These are phyloP conservation scores for Carposina sasakii DNA, from an alignment of 1,140 invertebrate species.

Conservation along the genomic window DNA sequence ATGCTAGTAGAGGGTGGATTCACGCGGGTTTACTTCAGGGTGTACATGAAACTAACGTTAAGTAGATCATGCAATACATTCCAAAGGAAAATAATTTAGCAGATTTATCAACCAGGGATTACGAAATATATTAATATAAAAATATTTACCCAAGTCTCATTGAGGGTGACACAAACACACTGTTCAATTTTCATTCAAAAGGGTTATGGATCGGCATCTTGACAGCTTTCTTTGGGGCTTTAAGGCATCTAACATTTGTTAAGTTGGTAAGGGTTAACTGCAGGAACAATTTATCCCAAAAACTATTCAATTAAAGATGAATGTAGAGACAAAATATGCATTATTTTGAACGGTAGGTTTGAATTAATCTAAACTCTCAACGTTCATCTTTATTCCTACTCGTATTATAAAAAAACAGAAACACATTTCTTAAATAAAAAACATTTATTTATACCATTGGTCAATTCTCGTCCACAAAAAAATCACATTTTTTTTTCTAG, in stretches of 20 bases:
- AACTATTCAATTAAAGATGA: too few species aligned
- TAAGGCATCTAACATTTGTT: too few species aligned
- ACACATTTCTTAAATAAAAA: conserved; percentile 2
- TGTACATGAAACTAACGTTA: conserved; percentile 37
- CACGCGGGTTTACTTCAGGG: conserved; percentile 39
- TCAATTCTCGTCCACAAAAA: too few species aligned
- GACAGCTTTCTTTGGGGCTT: conserved; percentile 60
- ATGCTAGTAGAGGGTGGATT: conserved; percentile 51
- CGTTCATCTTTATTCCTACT: too few species aligned
- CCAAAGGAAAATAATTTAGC: conserved; percentile 58
- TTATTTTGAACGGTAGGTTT: too few species aligned
- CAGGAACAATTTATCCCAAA: too few species aligned
- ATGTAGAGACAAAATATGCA: too few species aligned
- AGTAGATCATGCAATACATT: conserved; percentile 62
- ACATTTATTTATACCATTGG: conserved; percentile 1
- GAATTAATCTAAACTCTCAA: too few species aligned
- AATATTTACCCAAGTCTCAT: conserved; percentile 67
- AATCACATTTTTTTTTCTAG: too few species aligned
- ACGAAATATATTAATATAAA: conserved; percentile 65
- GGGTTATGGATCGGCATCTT: conserved; percentile 59
- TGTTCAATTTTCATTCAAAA: conserved; percentile 54
- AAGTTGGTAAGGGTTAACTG: too few species aligned
- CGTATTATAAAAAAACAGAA: too few species aligned
- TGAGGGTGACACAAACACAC: conserved; percentile 67
- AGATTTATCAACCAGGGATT: conserved; percentile 51